Conservation (phyloP, 2,888 invertebrate species). For the Timandra comae region DNA sequence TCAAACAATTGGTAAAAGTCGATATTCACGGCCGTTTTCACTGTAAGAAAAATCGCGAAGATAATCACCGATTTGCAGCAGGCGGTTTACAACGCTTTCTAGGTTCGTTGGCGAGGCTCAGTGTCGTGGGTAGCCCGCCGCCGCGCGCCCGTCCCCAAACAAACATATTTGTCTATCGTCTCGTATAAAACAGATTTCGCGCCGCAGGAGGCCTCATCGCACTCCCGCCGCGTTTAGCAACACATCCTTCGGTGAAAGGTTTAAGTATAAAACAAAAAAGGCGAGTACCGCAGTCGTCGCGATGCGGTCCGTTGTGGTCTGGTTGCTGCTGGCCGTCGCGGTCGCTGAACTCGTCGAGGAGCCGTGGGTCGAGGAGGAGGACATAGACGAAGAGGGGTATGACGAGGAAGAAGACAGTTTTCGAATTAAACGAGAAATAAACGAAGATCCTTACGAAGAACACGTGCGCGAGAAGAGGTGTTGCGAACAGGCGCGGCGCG, state of each 20-base stretch:
- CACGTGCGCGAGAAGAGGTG: slow-evolving; percentile 50
- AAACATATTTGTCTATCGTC: slow-evolving; percentile 37
- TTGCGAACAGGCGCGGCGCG: slow-evolving; percentile 30
- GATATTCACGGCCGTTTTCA: slow-evolving; percentile 58
- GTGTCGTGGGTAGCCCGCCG: slow-evolving; percentile 41
- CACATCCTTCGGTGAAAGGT: slow-evolving; percentile 58
- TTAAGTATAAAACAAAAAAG: slow-evolving; percentile 62
- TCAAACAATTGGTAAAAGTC: slow-evolving; percentile 37
- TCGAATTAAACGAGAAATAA: slow-evolving; percentile 37
- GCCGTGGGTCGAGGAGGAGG: slow-evolving; percentile 53
- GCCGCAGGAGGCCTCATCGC: slow-evolving; percentile 12
- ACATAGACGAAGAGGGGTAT: slow-evolving; percentile 41
- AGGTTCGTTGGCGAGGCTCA: slow-evolving; percentile 35
- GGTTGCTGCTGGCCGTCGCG: slow-evolving; percentile 39
- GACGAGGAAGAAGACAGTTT: slow-evolving; percentile 32
- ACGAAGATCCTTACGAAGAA: slow-evolving; percentile 44
- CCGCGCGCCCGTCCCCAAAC: slow-evolving; percentile 42
- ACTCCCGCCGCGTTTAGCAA: slow-evolving; percentile 38
- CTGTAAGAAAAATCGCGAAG: slow-evolving; percentile 51
- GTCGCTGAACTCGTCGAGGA: slow-evolving; percentile 45
- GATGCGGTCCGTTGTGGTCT: slow-evolving; percentile 46
- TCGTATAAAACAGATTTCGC: slow-evolving; percentile 37
- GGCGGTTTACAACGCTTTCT: slow-evolving; percentile 57
- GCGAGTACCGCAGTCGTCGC: slow-evolving; percentile 37
- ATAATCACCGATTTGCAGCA: slow-evolving; percentile 49